A percentile compares a stretch with the other conserved stretches of the same genome.
phyloP scores from a whole-genome alignment of 2,888 invertebrate species.

The Muschampia plurimacula region DNA sequence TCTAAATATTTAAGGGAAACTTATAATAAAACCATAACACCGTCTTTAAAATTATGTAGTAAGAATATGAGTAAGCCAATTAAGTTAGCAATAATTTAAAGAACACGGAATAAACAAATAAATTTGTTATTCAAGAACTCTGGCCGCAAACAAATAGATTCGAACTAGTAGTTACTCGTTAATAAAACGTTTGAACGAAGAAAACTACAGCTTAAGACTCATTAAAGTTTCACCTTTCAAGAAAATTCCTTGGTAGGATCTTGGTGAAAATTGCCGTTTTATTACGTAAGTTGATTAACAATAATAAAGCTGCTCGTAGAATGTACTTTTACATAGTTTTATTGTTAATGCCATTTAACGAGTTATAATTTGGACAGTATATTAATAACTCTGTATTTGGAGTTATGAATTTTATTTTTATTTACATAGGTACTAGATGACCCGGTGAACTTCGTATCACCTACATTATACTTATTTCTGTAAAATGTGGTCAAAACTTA shows the following conservation, averaged over 20 bases:
- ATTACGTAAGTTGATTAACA: neutral
- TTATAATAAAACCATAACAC: too few relatives aligned
- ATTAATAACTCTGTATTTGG: too few relatives aligned
- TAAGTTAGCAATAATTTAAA: neutral
- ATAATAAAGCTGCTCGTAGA: neutral
- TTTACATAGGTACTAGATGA: too few relatives aligned
- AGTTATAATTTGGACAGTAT: neutral
- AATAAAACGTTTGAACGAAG: neutral
- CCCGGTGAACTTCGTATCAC: too few relatives aligned
- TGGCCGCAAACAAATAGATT: neutral
- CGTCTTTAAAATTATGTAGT: too few relatives aligned
- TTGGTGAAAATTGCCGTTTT: neutral
- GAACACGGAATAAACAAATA: neutral
- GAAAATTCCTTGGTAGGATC: neutral
- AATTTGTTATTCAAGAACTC: neutral
- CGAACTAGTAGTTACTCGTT: neutral
- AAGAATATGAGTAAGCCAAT: too few relatives aligned
- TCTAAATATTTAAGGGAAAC: neutral
- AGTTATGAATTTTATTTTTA: too few relatives aligned
- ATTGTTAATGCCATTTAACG: neutral
- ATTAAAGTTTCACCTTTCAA: constrained; percentile 15
- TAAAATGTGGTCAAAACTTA: too few relatives aligned
- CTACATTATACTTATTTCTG: too few relatives aligned
- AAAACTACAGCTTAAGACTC: constrained; percentile 1
- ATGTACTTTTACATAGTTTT: neutral